Evolutionary conservation across 2,888 invertebrate genomes (phyloP), one percentile per base, ranked within the genome.

Genomic region (Tetropium fuscum): DNA sequence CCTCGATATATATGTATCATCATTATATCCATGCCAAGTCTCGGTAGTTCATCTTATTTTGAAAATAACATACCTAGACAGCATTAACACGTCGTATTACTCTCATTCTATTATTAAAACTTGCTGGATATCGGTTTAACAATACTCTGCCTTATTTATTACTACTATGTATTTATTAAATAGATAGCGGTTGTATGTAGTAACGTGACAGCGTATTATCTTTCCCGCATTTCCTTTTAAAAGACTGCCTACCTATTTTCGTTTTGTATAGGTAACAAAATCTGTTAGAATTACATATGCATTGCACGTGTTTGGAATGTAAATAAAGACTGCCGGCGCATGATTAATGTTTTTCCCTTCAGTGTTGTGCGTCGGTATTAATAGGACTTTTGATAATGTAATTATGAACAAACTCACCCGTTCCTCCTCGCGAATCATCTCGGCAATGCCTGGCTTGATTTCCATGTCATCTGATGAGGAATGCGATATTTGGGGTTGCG

Each of bases 401-500:
- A 51, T 10, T 19, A 22, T 13, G 7, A 40, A 40, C 32, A 49
- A 54, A 93, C 94, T 94, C 83, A 95, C 95, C 93, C 95, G 87
- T 87, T 95, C 95, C 86, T 95, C 95, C 87, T 95, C 95, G 81
- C 95, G 91, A 81, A 95, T 95, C 94, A 95, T 95, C 87, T 95
- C 95, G 65, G 94, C 94, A 85, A 95, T 95, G 83, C 94, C 95
- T 49, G 95, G 95, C 76, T 94, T 92, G 84, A 95, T 94, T 85
- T 95, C 95, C 82, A 94, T 87, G 83, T 95, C 95, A 77, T 95
- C 94, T 77, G 62, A 44, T 32, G 34, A 13, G 34, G 62, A 53
- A 38, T 66, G 69, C 11, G 69, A 58, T 16, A 69, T 79, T 71
- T 70, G 73, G 66, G 71, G 57, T 30, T 78, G 73, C 43, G 74